Percentiles rank a stretch among this genome's conserved stretches.
These are phyloP conservation scores for Phainopepla nitens DNA, from an alignment of 2,113 vertebrate genomes.

Conservation along the genomic window DNA sequence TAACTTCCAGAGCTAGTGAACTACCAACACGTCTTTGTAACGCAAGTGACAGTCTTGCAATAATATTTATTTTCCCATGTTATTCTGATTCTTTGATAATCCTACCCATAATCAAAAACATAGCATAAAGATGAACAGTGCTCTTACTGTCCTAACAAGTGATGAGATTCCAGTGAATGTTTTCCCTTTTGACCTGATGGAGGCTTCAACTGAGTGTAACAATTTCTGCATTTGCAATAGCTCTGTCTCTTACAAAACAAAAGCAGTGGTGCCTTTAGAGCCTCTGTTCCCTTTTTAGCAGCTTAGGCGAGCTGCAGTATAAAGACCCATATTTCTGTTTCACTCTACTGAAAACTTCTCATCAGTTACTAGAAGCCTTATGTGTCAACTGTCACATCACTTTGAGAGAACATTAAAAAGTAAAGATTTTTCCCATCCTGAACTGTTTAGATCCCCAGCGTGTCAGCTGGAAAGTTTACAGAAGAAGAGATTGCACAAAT, in stretches of 20 bases:
- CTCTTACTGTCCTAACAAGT: neutral
- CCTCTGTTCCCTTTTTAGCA: neutral
- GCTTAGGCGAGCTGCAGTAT: neutral
- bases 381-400: neutral
- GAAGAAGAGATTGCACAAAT: neutral
- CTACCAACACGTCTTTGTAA: neutral
- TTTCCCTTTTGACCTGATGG: neutral
- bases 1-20: neutral
- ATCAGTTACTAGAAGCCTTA: neutral
- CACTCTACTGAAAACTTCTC: neutral
- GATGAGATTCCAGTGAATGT: neutral
- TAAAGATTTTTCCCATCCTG: neutral
- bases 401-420: neutral
- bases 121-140: neutral
- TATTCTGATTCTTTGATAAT: neutral
- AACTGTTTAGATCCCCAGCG: neutral
- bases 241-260: neutral
- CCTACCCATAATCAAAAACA: neutral
- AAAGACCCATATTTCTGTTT: neutral
- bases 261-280: neutral
- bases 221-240: neutral
- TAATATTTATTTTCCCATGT: neutral
- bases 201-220: neutral
- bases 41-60: neutral
- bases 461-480: neutral